Base-by-base conservation (phyloP, 2,113 vertebrate species). In the Entomyzon cyanotis region DNA sequence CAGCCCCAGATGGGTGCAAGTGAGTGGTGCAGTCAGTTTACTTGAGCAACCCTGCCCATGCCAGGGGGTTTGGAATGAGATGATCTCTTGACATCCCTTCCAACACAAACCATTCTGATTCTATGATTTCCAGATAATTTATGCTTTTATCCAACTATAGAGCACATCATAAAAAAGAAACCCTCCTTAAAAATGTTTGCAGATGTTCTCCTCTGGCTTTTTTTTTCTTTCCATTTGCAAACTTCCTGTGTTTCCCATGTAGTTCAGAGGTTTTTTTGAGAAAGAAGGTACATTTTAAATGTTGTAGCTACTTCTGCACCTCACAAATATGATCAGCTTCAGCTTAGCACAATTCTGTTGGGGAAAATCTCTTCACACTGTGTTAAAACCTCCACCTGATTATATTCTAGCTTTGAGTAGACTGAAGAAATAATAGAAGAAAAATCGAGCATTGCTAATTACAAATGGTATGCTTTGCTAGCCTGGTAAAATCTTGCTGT, bases 401-500 rank as follows among this genome's bases (percentile, higher is more conserved):
- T 35, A 46, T 24, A 30, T 65, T 71, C 60, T 58, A 49, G 23
- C 41, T 86, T 68, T 81, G 49, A 83, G 17, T 31, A 75, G 52
- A 35, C 46, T 52, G 23, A 90, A 91, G 49, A 86, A 89, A 42
- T 17, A 81, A 27, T 41, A 49, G 22, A 42, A 91, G 47, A 93
- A 92, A 85, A 83, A 65, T 49, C 4, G 9, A 89, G 52, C 39
- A 21, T 42, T 74, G 33, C 60, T 96, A 25, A 96, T 95, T 95
- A 64, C 59, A 77, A 75, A 55, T 64, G 31, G 53, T n/a, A 25
- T 59, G n/a, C 30, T 84, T 78, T 94, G 24, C 65, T 71, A 79
- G 31, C 73, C 90, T 93, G 91, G 94, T 92, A 96, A 93, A 94
- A 89, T 37, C 47, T 96, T 65, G 83, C 94, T 95, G 58, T 95